Evolutionary conservation across 2,113 vertebrate genomes (phyloP), one percentile per base, ranked within the genome.

Genomic region (Halcyon senegalensis): DNA sequence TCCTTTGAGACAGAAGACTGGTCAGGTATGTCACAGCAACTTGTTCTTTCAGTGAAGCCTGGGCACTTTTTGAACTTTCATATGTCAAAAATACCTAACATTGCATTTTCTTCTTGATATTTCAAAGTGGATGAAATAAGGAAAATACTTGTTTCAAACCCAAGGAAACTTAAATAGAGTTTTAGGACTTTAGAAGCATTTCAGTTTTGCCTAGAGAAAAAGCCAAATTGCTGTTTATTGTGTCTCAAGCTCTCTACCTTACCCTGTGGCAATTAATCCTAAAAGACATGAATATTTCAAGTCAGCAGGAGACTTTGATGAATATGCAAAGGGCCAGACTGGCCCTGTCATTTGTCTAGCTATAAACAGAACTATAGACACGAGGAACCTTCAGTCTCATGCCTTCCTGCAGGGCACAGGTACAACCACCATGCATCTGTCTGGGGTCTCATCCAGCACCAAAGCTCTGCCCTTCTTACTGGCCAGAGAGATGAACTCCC

Each of bases 261-360:
- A 88, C 79, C 56, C 63, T 51, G 31, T 48, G 31, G 64, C 25
- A 93, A 88, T 69, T 93, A 87, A 88, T 91, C 79, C 66, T 91
- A 88, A 63, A 84, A 86, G 23, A 50, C n/a, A 70, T 53, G 11
- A 95, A 74, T 83, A 77, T 86, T 93, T 93, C 68, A 93, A 59
- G 20, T 70, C 59, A 88, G n/a, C 51, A 83, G 55, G 37, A 93
- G 27, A 55, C 24, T 66, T 73, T 77, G 59, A 94, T 77, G 37
- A 95, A 88, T 77, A 91, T 48, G 48, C 37, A 93, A 79, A 69
- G 80, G 50, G 27, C 74, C 62, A 79, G 58, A 37, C 6, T 5
- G 2, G 41, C 30, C 10, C 66, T 83, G 20, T 67, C 31, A 73
- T 83, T 88, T 86, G 31, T 63, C 75, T 74, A 35, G 25, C 46